A percentile compares a stretch with the other conserved stretches of the same genome.
These are phyloP conservation scores for Steinernema scapterisci DNA, from an alignment of 2,888 invertebrate species.

Conservation along the genomic window DNA sequence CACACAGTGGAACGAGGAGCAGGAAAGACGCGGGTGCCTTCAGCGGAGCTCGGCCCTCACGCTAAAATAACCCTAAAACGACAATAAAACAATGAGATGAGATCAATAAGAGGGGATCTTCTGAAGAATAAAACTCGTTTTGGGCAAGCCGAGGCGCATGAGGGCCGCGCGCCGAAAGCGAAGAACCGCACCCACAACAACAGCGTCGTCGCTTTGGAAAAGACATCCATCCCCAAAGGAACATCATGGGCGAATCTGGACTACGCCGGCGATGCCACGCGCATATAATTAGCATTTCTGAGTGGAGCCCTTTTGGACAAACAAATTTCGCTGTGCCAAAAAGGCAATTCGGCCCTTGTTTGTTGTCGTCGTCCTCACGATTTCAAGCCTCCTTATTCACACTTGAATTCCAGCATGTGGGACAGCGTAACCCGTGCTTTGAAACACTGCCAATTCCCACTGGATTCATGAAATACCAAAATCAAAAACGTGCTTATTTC, in stretches of 20 bases:
- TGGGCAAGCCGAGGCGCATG: not conserved
- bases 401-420: not conserved
- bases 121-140: not conserved
- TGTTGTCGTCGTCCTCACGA: slow-evolving; percentile 8
- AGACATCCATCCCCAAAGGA: slow-evolving; percentile 8
- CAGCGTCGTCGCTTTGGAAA: not conserved
- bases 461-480: too few relatives aligned
- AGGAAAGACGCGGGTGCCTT: not conserved
- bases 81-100: slow-evolving; percentile 15
- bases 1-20: not conserved
- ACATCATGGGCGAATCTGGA: slow-evolving; percentile 26
- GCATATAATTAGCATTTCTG: slow-evolving; percentile 33
- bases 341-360: slow-evolving; percentile 26
- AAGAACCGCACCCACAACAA: slow-evolving; percentile 3
- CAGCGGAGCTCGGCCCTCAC: not conserved
- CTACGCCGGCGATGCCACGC: slow-evolving; percentile 1
- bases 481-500: too few relatives aligned
- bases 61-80: slow-evolving; percentile 17
- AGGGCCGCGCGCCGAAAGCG: slow-evolving; percentile 13
- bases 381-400: not conserved
- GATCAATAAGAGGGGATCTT: slow-evolving; percentile 13
- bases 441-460: too few relatives aligned
- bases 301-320: slow-evolving; percentile 30
- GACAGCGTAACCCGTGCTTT: too few relatives aligned
- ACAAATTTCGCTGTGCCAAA: slow-evolving; percentile 29